Percentiles rank a stretch among this genome's conserved stretches.
Conservation (phyloP, 2,888 invertebrate genomes). For the Emmelina monodactyla region DNA sequence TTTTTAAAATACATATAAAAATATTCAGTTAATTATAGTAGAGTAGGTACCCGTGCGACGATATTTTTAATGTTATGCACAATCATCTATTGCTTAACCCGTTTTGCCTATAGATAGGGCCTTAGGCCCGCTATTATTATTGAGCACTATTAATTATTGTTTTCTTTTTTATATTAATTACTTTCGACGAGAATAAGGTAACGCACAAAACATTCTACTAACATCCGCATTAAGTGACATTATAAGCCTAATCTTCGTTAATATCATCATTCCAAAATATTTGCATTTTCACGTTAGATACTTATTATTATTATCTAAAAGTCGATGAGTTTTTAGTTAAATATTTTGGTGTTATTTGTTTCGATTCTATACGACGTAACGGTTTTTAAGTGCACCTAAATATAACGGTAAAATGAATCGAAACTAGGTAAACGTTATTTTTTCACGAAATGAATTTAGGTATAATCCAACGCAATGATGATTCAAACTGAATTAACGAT, state of each 20-base stretch:
- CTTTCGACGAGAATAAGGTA: slow-evolving; percentile 39
- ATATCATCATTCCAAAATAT: slow-evolving; percentile 56
- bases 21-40: slow-evolving; percentile 51
- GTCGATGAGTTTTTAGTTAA: slow-evolving; percentile 58
- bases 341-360: slow-evolving; percentile 62
- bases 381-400: slow-evolving; percentile 15
- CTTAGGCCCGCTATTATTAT: slow-evolving; percentile 37
- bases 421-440: slow-evolving; percentile 11
- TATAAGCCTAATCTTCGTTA: slow-evolving; percentile 34
- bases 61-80: slow-evolving; percentile 35
- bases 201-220: slow-evolving; percentile 57
- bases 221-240: slow-evolving; percentile 28
- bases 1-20: slow-evolving; percentile 64
- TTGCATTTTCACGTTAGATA: slow-evolving; percentile 37
- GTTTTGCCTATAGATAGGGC: slow-evolving; percentile 28
- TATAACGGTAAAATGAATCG: slow-evolving; percentile 13
- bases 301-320: slow-evolving; percentile 63
- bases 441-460: not conserved
- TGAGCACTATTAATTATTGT: slow-evolving; percentile 59
- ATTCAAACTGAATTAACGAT: too few relatives aligned
- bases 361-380: slow-evolving; percentile 41
- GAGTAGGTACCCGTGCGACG: slow-evolving; percentile 35
- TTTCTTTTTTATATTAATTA: slow-evolving; percentile 35
- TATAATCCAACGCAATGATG: slow-evolving; percentile 1
- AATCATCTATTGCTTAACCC: slow-evolving; percentile 51